Base-by-base conservation (phyloP, 2,797 vertebrate genomes). In the Oryzias sinensis region DNA sequence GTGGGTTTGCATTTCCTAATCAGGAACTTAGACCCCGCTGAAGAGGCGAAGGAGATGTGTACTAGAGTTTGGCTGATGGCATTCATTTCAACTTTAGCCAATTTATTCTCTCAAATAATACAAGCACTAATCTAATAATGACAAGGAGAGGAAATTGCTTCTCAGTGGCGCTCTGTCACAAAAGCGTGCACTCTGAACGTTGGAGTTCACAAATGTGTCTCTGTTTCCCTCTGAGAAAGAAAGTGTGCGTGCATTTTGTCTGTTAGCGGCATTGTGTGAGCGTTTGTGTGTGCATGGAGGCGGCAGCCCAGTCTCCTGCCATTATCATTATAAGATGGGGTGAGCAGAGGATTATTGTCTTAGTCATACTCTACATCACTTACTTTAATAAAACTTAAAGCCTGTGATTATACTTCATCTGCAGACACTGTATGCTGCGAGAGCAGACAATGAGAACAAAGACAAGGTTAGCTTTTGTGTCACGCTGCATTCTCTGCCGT, bases 51-150 rank as follows among this genome's bases (percentile, higher is more conserved):
- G 43, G 57, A 77, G 73, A 78, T 59, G 48, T 56, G 58, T 65
- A 66, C 70, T 81, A 76, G 69, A 72, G 63, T 60, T 65, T 62
- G 59, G 68, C 74, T 78, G 72, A 68, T 68, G 65, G 70, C 72
- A 25, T 80, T 81, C 70, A 54, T 81, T 84, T 82, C 82, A 84
- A 88, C 85, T 77, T 68, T 33, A 16, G 64, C 57, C 78, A 87
- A 82, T 89, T 87, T 83, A 86, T 87, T 84, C 81, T 63, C 78
- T 68, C 64, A 70, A 90, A 89, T 84, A 74, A 85, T 72, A 85
- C 85, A 85, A 85, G 83, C 66, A 60, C 81, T 90, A 86, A 91
- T 92, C 84, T 88, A 91, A 90, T 88, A 87, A 89, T 81, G 85
- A 84, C 80, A 84, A 82, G 80, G 74, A 84, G 58, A 64, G 80